Percentiles rank a stretch among this genome's conserved stretches.
Conservation (phyloP, 2,888 invertebrate genomes). For the Prosapia bicincta region DNA sequence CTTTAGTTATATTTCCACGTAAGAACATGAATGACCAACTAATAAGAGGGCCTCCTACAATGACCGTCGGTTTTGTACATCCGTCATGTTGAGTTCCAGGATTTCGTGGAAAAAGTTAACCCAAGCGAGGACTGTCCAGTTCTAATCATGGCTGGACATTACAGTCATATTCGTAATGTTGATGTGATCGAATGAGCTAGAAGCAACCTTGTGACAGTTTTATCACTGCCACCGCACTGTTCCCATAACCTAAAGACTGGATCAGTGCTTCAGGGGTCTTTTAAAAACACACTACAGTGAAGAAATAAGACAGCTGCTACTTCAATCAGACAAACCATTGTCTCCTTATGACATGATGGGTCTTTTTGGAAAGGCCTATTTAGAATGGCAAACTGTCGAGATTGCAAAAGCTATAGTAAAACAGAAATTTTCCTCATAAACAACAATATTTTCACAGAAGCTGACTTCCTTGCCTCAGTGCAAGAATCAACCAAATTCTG, state of each 20-base stretch:
- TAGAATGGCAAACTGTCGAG: background rate
- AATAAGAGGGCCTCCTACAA: conserved; percentile 39
- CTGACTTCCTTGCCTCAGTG: background rate
- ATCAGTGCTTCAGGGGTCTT: conserved; percentile 31
- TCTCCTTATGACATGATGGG: background rate
- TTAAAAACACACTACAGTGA: background rate
- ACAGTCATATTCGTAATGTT: conserved; percentile 29
- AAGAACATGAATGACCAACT: too few species aligned
- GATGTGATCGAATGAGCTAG: conserved; percentile 27
- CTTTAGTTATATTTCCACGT: too few species aligned
- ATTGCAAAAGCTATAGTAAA: background rate
- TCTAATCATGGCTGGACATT: conserved; percentile 33
- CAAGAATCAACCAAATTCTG: too few species aligned
- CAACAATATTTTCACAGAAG: background rate
- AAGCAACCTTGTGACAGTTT: conserved; percentile 24
- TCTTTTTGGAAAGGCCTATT: background rate
- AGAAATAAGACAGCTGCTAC: background rate
- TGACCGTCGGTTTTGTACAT: conserved; percentile 39
- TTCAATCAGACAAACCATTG: background rate
- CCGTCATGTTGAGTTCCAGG: conserved; percentile 42
- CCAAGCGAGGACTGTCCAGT: conserved; percentile 37
- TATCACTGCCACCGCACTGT: conserved; percentile 32
- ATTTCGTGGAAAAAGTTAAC: conserved; percentile 39
- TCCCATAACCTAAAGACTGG: conserved; percentile 29
- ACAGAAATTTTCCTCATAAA: background rate